These are phyloP conservation scores for Amiota communis DNA, from an alignment of 2,888 invertebrate species.

Conservation along the genomic window DNA sequence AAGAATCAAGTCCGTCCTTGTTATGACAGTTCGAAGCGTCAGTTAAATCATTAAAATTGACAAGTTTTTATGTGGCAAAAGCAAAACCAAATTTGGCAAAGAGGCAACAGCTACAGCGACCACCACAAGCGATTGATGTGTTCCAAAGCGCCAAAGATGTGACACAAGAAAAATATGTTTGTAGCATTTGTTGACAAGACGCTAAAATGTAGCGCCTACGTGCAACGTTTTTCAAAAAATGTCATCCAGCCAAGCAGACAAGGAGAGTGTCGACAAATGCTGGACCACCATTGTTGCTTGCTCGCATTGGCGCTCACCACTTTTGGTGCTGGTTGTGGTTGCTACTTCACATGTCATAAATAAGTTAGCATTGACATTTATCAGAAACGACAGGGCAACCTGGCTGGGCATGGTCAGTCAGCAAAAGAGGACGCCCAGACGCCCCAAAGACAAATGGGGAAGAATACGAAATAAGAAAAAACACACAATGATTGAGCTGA, in stretches of 20 bases:
- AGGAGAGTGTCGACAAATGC: slow-evolving; percentile 4
- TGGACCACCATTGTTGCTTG: slow-evolving; percentile 5
- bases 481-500: neutral
- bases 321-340: slow-evolving; percentile 31
- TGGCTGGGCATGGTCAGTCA: neutral
- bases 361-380: slow-evolving; percentile 73
- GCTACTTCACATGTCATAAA: slow-evolving; percentile 71
- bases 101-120: slow-evolving; percentile 42
- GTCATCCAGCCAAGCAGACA: slow-evolving; percentile 4
- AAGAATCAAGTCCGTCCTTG: slow-evolving; percentile 50
- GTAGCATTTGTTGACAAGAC: slow-evolving; percentile 52
- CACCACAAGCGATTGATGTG: slow-evolving; percentile 42
- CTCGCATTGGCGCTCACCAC: too few relatives aligned
- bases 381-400: slow-evolving; percentile 61
- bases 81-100: slow-evolving; percentile 62
- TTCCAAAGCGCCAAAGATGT: slow-evolving; percentile 28
- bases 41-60: slow-evolving; percentile 70
- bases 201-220: slow-evolving; percentile 58
- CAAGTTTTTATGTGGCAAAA: slow-evolving; percentile 58
- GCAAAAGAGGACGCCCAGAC: slow-evolving; percentile 1
- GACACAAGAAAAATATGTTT: slow-evolving; percentile 24
- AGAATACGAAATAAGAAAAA: slow-evolving; percentile 2
- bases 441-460: slow-evolving; percentile 2
- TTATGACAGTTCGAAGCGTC: slow-evolving; percentile 69
- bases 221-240: slow-evolving; percentile 43